phyloP scores from a whole-genome alignment of 2,888 invertebrate species.

The Eupithecia subumbrata region DNA sequence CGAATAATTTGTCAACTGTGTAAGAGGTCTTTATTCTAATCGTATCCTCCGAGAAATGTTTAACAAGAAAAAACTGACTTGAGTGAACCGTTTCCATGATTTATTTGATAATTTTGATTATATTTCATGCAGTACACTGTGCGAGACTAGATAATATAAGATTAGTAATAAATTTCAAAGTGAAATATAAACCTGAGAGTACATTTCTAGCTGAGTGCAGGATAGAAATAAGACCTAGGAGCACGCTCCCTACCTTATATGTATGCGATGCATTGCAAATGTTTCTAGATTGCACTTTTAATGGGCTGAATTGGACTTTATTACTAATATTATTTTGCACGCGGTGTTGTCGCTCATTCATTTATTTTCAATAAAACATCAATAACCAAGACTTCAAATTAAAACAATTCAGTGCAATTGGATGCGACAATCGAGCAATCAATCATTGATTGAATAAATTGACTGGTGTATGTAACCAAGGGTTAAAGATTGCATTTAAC shows the following conservation, averaged over 20 bases:
- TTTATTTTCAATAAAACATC: conserved; percentile 16
- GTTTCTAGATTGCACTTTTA: conserved; percentile 20
- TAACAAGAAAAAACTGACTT: background rate
- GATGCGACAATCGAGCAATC: conserved; percentile 1
- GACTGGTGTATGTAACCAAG: background rate
- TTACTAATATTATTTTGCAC: background rate
- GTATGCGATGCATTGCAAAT: conserved; percentile 1
- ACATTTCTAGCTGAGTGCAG: conserved; percentile 6
- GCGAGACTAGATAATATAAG: background rate
- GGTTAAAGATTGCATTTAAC: background rate
- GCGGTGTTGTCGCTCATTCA: background rate
- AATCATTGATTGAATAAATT: conserved; percentile 14
- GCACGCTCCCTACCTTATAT: conserved; percentile 12
- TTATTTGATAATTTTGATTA: background rate
- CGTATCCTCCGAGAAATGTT: too few relatives aligned
- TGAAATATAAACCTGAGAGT: background rate
- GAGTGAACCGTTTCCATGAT: background rate
- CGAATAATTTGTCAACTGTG: background rate
- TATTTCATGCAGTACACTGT: background rate
- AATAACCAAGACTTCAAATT: conserved; percentile 24
- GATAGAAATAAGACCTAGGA: conserved; percentile 2
- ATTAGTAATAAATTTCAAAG: background rate
- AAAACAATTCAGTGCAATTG: conserved; percentile 24
- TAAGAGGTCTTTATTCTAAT: too few relatives aligned
- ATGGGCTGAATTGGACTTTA: conserved; percentile 23